Evolutionary conservation across 2,113 vertebrate species (phyloP).

Genomic region (Zosterops lateralis): DNA sequence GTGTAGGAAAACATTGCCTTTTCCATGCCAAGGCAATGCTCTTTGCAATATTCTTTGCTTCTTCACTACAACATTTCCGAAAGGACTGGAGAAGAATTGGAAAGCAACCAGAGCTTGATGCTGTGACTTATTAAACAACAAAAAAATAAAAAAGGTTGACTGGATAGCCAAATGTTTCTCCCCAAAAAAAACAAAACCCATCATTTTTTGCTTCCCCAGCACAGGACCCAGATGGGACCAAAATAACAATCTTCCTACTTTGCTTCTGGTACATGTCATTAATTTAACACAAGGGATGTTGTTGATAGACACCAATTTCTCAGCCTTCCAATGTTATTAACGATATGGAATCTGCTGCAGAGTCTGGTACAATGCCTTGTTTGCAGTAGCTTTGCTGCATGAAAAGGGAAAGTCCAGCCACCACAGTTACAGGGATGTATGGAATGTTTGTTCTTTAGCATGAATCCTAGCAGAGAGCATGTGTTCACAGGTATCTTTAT

Average conservation of each 20-base stretch:
- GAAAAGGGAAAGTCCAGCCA: neutral
- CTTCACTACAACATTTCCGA: neutral
- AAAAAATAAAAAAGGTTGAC: neutral
- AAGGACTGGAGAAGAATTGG: neutral
- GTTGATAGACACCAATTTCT: conserved; percentile 46
- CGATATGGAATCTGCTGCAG: neutral
- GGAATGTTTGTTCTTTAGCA: neutral
- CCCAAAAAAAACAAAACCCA: neutral
- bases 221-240: conserved; percentile 27
- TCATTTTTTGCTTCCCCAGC: neutral
- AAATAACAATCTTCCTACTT: neutral
- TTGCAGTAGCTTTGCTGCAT: neutral
- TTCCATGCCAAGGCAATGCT: neutral
- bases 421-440: neutral
- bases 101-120: neutral
- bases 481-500: neutral
- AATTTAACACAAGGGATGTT: conserved; percentile 39
- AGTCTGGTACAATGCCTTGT: neutral
- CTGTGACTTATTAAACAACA: neutral
- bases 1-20: neutral
- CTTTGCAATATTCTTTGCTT: neutral
- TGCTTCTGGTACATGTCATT: conserved; percentile 46
- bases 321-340: conserved; percentile 35
- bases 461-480: neutral
- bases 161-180: neutral